Base-by-base conservation (phyloP, 2,113 vertebrate genomes). In the Meles meles region DNA sequence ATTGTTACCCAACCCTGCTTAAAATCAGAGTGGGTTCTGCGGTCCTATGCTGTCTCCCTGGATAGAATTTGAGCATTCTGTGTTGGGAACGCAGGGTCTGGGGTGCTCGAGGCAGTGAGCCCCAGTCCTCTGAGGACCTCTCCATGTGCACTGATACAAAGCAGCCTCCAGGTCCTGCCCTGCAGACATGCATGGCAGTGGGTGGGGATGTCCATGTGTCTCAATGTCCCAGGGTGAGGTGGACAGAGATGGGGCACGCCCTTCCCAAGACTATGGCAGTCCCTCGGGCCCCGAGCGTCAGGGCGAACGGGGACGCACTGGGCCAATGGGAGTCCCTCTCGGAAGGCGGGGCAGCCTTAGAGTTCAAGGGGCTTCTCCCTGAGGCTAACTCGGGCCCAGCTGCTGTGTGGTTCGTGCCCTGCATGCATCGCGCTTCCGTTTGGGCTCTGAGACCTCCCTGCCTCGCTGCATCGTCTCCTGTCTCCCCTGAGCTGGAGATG, bases 71-170 rank as follows among this genome's bases (percentile, higher is more conserved):
- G 9, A 59, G 39, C 1, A 1, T n/a, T 42, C 6, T 5, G 27
- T 31, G 27, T 52, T n/a, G 44, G 6, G 42, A 15, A 23, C 9
- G 11, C 17, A 14, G n/a, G 42, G 39, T n/a, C 71, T 23, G 2
- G 8, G 39, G 71, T 10, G n/a, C 10, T 2, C 20, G 71, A 63
- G 81, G 87, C 52, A 0, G 39, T 21, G n/a, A 13, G 6, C 23
- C n/a, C 29, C n/a, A 31, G 61, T 15, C 1, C 0, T 13, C 15
- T 1, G 2, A 13, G 13, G 20, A 17, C 59, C 42, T 61, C 21
- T 12, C 8, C 12, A 72, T 17, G 0, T 1, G 6, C 13, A 13
- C 6, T 79, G 2, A 37, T 15, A 0, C 5, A 1, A 49, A 57
- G 49, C 4, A 14, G 29, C 21, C 0, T 61, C 12, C 4, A 8